phyloP scores from a whole-genome alignment of 2,888 invertebrate species.

The Pegoplata infirma region DNA sequence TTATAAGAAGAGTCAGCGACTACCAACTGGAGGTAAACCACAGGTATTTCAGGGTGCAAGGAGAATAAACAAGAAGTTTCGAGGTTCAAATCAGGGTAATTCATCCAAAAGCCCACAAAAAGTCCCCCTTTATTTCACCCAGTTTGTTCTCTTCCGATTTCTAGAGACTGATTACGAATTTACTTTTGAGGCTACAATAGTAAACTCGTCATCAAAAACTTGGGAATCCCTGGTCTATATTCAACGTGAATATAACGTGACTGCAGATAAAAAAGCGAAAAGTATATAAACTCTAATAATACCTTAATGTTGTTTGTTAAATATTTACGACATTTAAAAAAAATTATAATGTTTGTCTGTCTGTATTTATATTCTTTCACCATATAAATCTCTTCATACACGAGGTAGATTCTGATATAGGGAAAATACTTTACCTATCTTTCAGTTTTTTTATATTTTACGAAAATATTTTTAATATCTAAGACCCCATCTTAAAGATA shows the following conservation, averaged over 20 bases:
- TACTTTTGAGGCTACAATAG: too few relatives aligned
- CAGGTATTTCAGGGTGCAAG: too few relatives aligned
- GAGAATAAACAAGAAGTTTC: too few relatives aligned
- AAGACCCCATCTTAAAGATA: constrained; percentile 22
- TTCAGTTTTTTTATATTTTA: not conserved
- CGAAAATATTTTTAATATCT: constrained; percentile 1
- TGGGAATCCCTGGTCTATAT: not conserved
- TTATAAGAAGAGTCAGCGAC: too few relatives aligned
- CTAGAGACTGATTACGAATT: too few relatives aligned
- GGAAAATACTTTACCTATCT: constrained; percentile 17
- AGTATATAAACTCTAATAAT: not conserved
- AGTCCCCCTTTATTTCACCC: too few relatives aligned
- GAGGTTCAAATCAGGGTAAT: too few relatives aligned
- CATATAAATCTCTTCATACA: not conserved
- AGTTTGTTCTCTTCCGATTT: too few relatives aligned
- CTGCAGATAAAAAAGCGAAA: not conserved
- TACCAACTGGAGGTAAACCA: too few relatives aligned
- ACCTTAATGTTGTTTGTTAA: not conserved
- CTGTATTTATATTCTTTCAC: not conserved
- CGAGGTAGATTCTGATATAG: constrained; percentile 6
- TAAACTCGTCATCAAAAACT: too few relatives aligned
- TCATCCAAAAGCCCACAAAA: too few relatives aligned
- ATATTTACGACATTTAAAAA: not conserved
- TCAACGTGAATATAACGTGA: not conserved
- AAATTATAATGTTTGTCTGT: not conserved